Evolutionary conservation across 2,888 invertebrate species (phyloP), one percentile per base, ranked within the genome.

Genomic region (Uropetala carovei): DNA sequence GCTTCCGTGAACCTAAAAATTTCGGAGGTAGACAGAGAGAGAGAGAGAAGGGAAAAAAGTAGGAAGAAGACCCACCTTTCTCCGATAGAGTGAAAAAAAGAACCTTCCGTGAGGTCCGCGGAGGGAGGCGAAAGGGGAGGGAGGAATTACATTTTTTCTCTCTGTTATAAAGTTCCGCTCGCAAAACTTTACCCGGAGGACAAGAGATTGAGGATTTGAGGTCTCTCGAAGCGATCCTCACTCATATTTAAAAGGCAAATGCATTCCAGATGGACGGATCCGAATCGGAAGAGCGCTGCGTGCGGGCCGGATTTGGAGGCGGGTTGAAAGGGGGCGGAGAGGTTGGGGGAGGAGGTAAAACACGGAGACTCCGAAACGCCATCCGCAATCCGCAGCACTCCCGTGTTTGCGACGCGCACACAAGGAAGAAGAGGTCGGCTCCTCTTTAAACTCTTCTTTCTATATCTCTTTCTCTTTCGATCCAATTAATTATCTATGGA

Each of bases 221-320:
- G 60, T 14, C 60, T n/a, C 89, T 58, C 14, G 68, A 43, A 89
- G 64, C 43, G 64, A 64, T 89, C 30, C 86, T 18, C 27, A 10
- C 59, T 60, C 59, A 22, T 64, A 89, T 89, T 89, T 89, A 89
- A 89, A 89, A 89, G 89, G 89, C 89, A 89, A 89, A 89, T 89
- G 89, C 89, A 89, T 89, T 68, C 89, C 89, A 64, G 89, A 30
- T 60, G 86, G 86, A 59, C 86, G 57, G 60, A 60, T 83, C n/a
- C 59, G 30, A 43, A 86, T 59, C 86, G 86, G 60, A 59, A 18
- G n/a, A 57, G 81, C 43, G 81, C 43, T 43, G 43, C 43, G 43
- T 43, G 43, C 43, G 43, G 43, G 43, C 43, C 43, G 43, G 43
- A 43, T 43, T 43, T 43, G 43, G 43, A 43, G 43, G 43, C 43